Evolutionary conservation across 2,888 invertebrate species (phyloP), one percentile per base, ranked within the genome.

Genomic region (Idaea dimidiata): DNA sequence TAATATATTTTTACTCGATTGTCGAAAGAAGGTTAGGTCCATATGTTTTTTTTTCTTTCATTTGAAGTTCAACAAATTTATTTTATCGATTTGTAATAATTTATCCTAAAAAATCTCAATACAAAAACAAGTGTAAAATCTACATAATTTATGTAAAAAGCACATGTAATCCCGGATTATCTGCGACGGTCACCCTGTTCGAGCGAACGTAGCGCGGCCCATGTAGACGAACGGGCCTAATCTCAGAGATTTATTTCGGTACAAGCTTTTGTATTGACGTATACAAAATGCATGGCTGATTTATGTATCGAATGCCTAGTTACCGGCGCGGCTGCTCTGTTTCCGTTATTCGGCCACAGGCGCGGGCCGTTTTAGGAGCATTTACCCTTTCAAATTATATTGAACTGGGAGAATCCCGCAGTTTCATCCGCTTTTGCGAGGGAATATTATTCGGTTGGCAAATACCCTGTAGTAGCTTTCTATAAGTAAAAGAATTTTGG

Each of bases 211-310:
- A 43, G 43, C 43, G 43, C 59, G 5, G 59, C 17, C 16, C 63
- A 61, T 62, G 64, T 54, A 59, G 54, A 16, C 54, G 43, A 43
- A 43, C 43, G 43, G 43, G 59, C 59, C 66, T 71, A 71, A 71
- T 71, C 71, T 68, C 59, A 5, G 56, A 69, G 71, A 71, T 71
- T 67, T 71, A 71, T 69, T 65, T 63, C 61, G 66, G 65, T 62
- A 62, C 66, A 58, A 43, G 43, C 43, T 43, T 43, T 43, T 43
- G 43, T 43, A 43, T 43, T 43, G 43, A 43, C 43, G 43, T 43
- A 43, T 43, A 43, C 43, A 43, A 43, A 43, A 43, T 43, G 43
- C 43, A 43, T 14, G 43, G 43, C 43, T 43, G 43, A 43, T 43
- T 43, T 43, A 43, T 43, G 43, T 43, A 43, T 43, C 43, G 43